Conservation (phyloP, 2,113 vertebrate species). For the Alethe castanea region DNA sequence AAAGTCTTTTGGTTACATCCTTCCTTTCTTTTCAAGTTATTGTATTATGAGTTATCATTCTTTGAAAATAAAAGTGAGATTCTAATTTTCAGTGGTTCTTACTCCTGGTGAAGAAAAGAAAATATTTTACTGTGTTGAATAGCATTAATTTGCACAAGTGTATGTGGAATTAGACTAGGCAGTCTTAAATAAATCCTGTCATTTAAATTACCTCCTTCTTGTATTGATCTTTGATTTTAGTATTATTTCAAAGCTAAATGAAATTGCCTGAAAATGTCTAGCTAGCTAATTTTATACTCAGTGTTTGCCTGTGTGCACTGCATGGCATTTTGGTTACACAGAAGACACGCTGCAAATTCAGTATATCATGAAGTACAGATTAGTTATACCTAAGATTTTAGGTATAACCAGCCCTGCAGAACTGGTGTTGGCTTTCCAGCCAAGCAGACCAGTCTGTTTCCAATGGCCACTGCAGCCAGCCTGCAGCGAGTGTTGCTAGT, state of each 20-base stretch:
- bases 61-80: background rate
- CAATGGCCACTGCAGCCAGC: rapidly evolving
- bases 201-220: background rate
- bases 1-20: background rate
- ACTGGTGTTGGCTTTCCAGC: background rate
- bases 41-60: background rate
- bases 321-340: background rate
- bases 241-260: background rate
- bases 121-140: background rate
- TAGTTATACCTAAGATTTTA: background rate
- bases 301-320: background rate
- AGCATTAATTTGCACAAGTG: background rate
- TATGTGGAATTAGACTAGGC: background rate
- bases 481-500: background rate
- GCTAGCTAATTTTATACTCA: background rate
- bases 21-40: background rate
- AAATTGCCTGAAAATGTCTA: background rate
- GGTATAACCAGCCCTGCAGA: background rate
- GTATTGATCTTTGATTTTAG: background rate
- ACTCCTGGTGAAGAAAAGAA: background rate
- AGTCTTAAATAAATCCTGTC: background rate
- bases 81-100: background rate
- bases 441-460: background rate
- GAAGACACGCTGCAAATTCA: background rate
- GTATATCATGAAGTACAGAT: background rate